Evolutionary conservation across 2,797 vertebrate species (phyloP).

Genomic region (Phataginus tetradactyla): DNA sequence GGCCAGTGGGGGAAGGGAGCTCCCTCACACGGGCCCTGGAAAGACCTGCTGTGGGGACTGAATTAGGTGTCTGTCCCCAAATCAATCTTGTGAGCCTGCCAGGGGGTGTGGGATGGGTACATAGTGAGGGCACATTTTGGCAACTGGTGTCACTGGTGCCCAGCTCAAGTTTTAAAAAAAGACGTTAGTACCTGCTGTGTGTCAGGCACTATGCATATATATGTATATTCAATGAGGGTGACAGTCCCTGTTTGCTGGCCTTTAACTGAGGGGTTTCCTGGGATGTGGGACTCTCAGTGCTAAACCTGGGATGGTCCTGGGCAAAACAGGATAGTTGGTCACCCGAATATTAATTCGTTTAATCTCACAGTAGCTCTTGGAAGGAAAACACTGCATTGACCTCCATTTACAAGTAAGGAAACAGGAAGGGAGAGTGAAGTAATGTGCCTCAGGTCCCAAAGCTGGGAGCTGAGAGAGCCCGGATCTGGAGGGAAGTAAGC

Average conservation of each 20-base stretch:
- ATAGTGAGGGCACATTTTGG: not conserved
- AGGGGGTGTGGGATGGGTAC: not conserved
- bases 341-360: not conserved
- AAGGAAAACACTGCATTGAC: not conserved
- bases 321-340: not conserved
- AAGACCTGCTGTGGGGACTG: not conserved
- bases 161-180: not conserved
- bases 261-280: not conserved
- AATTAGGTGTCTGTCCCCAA: not conserved
- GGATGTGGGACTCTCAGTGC: not conserved
- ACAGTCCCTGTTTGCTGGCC: not conserved
- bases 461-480: not conserved
- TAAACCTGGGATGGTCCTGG: not conserved
- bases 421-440: not conserved
- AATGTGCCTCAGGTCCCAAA: rapidly evolving
- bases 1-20: not conserved
- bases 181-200: not conserved
- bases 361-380: not conserved
- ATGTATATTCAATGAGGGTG: not conserved
- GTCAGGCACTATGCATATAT: not conserved
- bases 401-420: not conserved
- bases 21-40: not conserved
- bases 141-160: not conserved
- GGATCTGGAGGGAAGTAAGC: not conserved
- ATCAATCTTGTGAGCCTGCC: slow-evolving; percentile 26